Base-by-base conservation (phyloP, 2,797 vertebrate genomes). In the Intellagama lesueurii region DNA sequence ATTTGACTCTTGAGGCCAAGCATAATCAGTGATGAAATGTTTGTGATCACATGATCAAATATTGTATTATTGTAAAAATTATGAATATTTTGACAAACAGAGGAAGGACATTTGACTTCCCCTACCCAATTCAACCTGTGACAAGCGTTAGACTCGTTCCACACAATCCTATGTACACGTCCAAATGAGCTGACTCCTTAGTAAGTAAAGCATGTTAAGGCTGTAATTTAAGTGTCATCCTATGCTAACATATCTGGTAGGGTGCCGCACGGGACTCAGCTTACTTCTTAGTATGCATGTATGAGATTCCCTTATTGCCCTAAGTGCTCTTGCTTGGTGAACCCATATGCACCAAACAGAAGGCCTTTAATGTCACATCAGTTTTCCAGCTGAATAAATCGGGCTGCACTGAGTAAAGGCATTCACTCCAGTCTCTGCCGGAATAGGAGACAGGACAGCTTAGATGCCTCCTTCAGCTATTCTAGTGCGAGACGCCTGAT, bases 391-490 rank as follows among this genome's bases (percentile, higher is more conserved):
- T 17, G 19, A 64, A 64, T 64, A 64, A 64, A 5, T 3, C 19
- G 19, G 60, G 60, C 19, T 26, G 49, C 35, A 40, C 66, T 75
- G 85, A 87, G 52, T 47, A 72, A 64, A 90, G 44, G 81, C 87
- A 90, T 49, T 2, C 9, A 28, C 60, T 76, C 24, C 32, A 77
- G 78, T n/a, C 85, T 87, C 44, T 12, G 11, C 88, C 68, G 92
- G 28, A 82, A 22, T 44, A 85, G 47, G 88, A 40, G 85, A 40
- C 64, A 87, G 70, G 47, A 82, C 77, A 72, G 89, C 78, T 84
- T 32, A 83, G 91, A 91, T 44, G 85, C 0, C 3, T 92, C 87
- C 84, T 72, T 28, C 6, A 75, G 44, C 7, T 7, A 68, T 81
- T 88, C 56, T 26, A 75, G 86, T 64, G 89, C 44, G 80, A 9